Base-by-base conservation (phyloP, 2,797 vertebrate species). In the Premnoplex brunnescens region DNA sequence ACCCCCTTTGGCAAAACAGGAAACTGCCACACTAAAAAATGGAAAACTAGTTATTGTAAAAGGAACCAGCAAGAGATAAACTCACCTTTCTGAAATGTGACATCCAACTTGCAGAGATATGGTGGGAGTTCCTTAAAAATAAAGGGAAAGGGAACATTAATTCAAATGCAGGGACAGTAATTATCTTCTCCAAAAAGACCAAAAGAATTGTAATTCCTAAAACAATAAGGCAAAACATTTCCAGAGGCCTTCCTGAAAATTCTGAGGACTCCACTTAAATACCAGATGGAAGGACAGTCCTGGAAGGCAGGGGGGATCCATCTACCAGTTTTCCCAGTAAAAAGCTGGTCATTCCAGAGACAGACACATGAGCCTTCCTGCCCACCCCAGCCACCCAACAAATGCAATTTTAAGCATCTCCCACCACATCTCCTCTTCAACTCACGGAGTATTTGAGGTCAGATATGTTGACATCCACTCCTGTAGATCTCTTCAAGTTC, bases 81-180 rank as follows among this genome's bases (percentile, higher is more conserved):
- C 75, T 98, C 97, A 99, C 99, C 99, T 97, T 98, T 99, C 96
- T 99, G 98, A 97, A 99, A 99, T 3, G 99, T 98, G 63, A 99
- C 99, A 85, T 98, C 99, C 97, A 99, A 89, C 96, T 98, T 99
- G 97, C 98, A 98, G 74, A 99, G 98, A 94, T 99, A 99, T 2
- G 98, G 98, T 84, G 99, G 99, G 51, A 99, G 98, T 59, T 99
- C 99, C 99, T 99, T 97, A 62, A 97, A 97, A 97, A 95, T 43
- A 95, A 75, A 62, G 49, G 10, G 30, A 69, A 85, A 78, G 30
- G 18, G 30, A 59, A 68, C 10, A 67, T 18, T 27, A 51, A 55
- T 37, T 90, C 28, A 83, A 52, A 72, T 14, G 23, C 34, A 85
- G 17, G 34, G 34, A 79, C 48, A 36, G 13, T 14, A 58, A 69